Percentiles rank a stretch among this genome's conserved stretches.
Conservation (phyloP, 2,113 vertebrate genomes). For the Ophthalmolycus amberensis region DNA sequence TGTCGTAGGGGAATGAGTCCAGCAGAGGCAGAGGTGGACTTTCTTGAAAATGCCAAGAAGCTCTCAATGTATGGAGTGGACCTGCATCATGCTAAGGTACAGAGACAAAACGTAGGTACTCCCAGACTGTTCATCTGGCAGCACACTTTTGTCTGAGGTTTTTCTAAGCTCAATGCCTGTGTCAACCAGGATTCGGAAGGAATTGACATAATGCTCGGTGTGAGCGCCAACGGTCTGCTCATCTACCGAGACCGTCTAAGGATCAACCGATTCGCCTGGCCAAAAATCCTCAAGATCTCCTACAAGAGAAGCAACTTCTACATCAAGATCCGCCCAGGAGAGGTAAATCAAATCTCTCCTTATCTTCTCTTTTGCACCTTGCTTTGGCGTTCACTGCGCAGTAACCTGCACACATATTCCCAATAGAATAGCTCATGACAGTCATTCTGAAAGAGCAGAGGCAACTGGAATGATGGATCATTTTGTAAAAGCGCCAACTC, state of each 20-base stretch:
- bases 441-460: conserved; percentile 21
- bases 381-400: conserved; percentile 29
- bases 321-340: conserved; percentile 98
- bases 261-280: conserved; percentile 99
- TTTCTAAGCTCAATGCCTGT: conserved; percentile 3
- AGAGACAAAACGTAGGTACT: background rate
- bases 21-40: conserved; percentile 97
- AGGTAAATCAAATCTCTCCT: conserved; percentile 84
- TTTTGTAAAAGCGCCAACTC: conserved; percentile 43
- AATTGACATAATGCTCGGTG: conserved; percentile 98
- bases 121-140: background rate
- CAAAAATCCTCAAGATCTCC: conserved; percentile 99
- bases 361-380: conserved; percentile 51
- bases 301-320: conserved; percentile 99
- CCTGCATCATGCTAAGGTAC: conserved; percentile 98
- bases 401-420: conserved; percentile 39
- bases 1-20: conserved; percentile 93
- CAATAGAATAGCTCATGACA: conserved; percentile 29
- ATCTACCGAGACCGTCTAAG: conserved; percentile 97
- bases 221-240: conserved; percentile 96
- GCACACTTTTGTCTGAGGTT: background rate
- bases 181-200: conserved; percentile 93
- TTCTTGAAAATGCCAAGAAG: conserved; percentile 99
- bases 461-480: conserved; percentile 31
- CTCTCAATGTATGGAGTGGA: conserved; percentile 99